Base-by-base conservation (phyloP, 2,797 vertebrate species). In the Parambassis ranga region DNA sequence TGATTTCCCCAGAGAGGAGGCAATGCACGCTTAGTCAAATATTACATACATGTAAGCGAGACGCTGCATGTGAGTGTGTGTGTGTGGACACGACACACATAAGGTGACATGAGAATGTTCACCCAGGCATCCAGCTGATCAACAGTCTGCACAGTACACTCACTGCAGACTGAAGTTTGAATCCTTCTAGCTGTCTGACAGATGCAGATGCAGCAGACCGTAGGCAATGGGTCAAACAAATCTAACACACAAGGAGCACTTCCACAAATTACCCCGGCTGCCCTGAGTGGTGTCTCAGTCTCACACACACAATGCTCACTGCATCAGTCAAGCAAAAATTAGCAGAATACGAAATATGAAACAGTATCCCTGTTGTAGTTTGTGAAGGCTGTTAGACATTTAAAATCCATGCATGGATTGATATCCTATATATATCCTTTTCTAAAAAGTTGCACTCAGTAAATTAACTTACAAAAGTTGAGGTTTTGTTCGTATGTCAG, bases 1-100 rank as follows among this genome's bases (percentile, higher is more conserved):
- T 90, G 82, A 90, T 91, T 89, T 81, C 77, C 78, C 71, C 42
- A 14, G 68, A 75, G 64, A 77, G 6, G 7, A 56, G 35, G 27
- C 47, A 20, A 24, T 16, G 49, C 31, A 13, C 58, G 53, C 63
- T 61, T 65, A 74, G 67, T 52, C 75, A 73, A 77, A 81, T 33
- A 56, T 43, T 58, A 41, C 38, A 49, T 10, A 19, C 68, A 53
- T 57, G n/a, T 20, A 27, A 42, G 16, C 2, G 1, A 48, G 49
- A 27, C 24, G 35, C 39, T 19, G 7, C 42, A 28, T 19, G 22
- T 46, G 42, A 49, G 14, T 30, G 7, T 27, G 42, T 35, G 46
- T 6, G 3, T n/a, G n/a, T n/a, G n/a, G n/a, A 19, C 44, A 65
- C 49, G 7, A 71, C 10, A 35, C 14, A 37, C 24, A 18, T 27